A percentile compares a stretch with the other conserved stretches of the same genome.
phyloP scores from a whole-genome alignment of 2,888 invertebrate species.

The Venustoraphidia nigricollis region DNA sequence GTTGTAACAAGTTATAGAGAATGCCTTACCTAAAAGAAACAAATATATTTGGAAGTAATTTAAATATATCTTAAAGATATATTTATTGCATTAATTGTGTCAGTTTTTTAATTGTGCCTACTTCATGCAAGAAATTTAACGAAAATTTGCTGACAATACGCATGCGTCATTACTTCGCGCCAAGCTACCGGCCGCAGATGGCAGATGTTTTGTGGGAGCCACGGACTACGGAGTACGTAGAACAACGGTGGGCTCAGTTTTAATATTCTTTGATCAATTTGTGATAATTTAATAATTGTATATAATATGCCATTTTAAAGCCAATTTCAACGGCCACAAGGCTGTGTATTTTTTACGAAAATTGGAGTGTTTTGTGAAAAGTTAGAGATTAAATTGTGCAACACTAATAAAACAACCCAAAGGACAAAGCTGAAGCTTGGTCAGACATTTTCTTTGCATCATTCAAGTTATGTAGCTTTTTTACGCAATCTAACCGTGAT shows the following conservation, averaged over 20 bases:
- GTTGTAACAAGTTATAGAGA: background rate
- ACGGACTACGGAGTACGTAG: conserved; percentile 1
- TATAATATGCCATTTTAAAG: background rate
- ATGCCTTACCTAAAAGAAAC: too few relatives aligned
- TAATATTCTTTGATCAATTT: background rate
- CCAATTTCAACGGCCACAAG: background rate
- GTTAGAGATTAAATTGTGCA: conserved; percentile 2
- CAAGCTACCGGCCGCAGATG: conserved; percentile 31
- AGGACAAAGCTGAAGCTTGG: conserved; percentile 7
- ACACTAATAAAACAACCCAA: conserved; percentile 1
- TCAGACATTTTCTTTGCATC: conserved; percentile 7
- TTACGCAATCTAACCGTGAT: conserved; percentile 2
- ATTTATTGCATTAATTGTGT: too few relatives aligned
- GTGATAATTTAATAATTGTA: background rate
- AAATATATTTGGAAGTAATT: too few relatives aligned
- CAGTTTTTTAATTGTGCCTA: too few relatives aligned
- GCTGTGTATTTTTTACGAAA: background rate
- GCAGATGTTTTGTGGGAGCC: conserved; percentile 29
- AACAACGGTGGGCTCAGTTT: conserved; percentile 3
- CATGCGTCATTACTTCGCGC: conserved; percentile 27
- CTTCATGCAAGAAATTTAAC: background rate
- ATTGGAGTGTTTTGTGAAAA: background rate
- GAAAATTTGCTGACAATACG: conserved; percentile 11
- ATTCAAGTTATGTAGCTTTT: conserved; percentile 5
- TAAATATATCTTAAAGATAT: too few relatives aligned